Conservation (phyloP, 2,888 invertebrate genomes). For the Tineola bisselliella region DNA sequence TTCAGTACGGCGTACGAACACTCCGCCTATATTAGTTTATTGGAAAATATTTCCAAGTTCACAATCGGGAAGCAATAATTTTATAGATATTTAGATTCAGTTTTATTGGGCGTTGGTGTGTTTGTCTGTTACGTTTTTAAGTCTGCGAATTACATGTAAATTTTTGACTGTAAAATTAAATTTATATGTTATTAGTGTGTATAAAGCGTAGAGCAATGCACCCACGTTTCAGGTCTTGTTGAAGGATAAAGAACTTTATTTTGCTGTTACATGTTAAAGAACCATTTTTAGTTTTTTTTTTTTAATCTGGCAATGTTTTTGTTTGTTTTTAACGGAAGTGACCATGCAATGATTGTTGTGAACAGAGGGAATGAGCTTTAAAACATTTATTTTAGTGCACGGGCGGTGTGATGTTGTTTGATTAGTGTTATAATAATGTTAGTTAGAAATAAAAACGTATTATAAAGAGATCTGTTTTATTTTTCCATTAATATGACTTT, state of each 20-base stretch:
- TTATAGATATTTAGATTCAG: no score
- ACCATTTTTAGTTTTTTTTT: not conserved
- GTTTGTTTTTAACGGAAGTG: not conserved
- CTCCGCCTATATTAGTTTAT: constrained; percentile 85
- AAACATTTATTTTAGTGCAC: not conserved
- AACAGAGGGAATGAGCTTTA: not conserved
- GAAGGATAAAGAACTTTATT: not conserved
- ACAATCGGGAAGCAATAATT: constrained; percentile 68
- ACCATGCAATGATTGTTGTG: not conserved
- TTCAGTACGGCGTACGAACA: constrained; percentile 95
- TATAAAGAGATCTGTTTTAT: not conserved
- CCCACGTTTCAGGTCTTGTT: no score
- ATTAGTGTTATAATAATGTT: constrained; percentile 4
- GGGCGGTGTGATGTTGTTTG: not conserved
- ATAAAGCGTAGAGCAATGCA: no score
- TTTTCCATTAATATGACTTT: not conserved
- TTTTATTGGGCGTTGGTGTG: no score
- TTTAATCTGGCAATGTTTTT: not conserved
- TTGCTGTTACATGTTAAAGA: not conserved
- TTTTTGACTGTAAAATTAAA: no score
- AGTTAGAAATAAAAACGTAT: not conserved
- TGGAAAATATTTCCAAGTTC: constrained; percentile 89
- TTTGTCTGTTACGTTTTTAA: constrained; percentile 10
- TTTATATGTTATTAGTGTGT: no score
- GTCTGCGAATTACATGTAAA: no score